A percentile compares a stretch with the other conserved stretches of the same genome.
Evolutionary conservation across 2,888 invertebrate genomes (phyloP).

Genomic region (Baronia brevicornis): DNA sequence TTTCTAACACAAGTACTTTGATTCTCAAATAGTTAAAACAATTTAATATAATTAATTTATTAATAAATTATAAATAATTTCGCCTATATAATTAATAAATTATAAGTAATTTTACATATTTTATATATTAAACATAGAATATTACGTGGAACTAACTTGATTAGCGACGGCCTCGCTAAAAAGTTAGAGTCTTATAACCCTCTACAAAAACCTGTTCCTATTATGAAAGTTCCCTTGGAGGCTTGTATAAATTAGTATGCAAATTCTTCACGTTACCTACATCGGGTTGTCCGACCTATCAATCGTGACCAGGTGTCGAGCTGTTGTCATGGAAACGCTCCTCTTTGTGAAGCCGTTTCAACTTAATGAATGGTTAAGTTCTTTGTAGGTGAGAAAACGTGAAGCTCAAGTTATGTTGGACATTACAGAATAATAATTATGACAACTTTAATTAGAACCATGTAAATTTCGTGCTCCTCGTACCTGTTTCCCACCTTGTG

Average conservation of each 20-base stretch:
- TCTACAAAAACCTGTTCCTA: conserved; percentile 31
- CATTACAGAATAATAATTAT: neutral
- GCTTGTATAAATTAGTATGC: conserved; percentile 48
- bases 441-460: conserved; percentile 1
- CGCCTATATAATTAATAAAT: neutral
- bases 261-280: conserved; percentile 41
- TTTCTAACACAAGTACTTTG: no score
- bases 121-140: neutral
- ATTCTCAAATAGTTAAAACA: conserved; percentile 1
- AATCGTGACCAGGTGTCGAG: conserved; percentile 45
- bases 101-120: neutral
- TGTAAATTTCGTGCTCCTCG: conserved; percentile 10
- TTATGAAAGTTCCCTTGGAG: conserved; percentile 33
- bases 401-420: conserved; percentile 10
- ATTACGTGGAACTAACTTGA: no score
- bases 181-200: conserved; percentile 2
- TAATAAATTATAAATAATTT: no score
- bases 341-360: conserved; percentile 19
- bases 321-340: conserved; percentile 41
- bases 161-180: neutral
- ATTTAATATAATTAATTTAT: conserved; percentile 1
- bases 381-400: conserved; percentile 19
- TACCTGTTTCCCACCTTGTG: conserved; percentile 9
- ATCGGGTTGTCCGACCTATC: conserved; percentile 22
- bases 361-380: conserved; percentile 21